Base-by-base conservation (phyloP, 1,140 invertebrate genomes). In the Nilaparvata lugens region DNA sequence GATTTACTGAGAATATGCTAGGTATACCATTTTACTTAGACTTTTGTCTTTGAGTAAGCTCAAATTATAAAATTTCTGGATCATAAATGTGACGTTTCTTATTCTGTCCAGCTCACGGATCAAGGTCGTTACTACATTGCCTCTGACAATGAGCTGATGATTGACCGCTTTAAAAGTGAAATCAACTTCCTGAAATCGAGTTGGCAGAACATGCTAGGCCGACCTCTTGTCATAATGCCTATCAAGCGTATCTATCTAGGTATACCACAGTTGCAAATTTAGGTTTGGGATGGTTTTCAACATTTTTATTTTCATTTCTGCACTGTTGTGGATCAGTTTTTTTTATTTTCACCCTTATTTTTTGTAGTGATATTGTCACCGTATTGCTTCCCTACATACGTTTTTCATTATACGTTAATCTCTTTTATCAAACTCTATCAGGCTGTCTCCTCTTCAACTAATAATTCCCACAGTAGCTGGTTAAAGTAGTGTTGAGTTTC, bases 151-250 rank as follows among this genome's bases (percentile, higher is more conserved):
- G 90, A 95, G 76, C 82, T 97, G 74, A 89, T 97, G 86, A 91
- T 97, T 74, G 94, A 97, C 81, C 95, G 92, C 75, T 91, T 95
- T 80, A 95, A 93, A 82, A 89, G 89, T 70, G 92, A 95, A 81
- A 88, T 96, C 71, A 91, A 93, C 83, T 95, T 95, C 81, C 85
- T 96, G 77, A 95, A 95, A 80, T 93, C 89, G 66, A 91, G 88
- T 73, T 96, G 93, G 93, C 89, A 93, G 80, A 92, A 93, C 78
- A 89, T 94, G 77, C 83, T 93, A 72, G 93, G 93, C 66, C 82
- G 92, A 70, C 93, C 93, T 56, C 81, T 93, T 69, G 88, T 95
- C 72, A 89, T 93, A 64, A 83, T 97, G 77, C 85, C 89, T 69
- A 80, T 95, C 75, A 88, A 88, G 78, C 84, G 87, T 75, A 81